Base-by-base conservation (phyloP, 2,888 invertebrate species). In the Plagiodera versicolora region DNA sequence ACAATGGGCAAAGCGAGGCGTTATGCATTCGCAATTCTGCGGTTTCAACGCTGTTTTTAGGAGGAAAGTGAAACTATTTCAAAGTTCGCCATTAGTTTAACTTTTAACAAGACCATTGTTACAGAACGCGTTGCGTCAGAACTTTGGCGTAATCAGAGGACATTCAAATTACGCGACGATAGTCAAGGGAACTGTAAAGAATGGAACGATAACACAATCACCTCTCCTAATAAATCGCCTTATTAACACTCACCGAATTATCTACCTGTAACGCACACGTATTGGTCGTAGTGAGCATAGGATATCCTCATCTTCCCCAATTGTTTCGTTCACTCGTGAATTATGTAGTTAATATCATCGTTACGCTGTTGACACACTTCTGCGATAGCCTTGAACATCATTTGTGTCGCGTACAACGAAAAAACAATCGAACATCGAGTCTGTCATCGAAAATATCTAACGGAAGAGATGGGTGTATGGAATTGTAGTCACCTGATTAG, bases 61-160 rank as follows among this genome's bases (percentile, higher is more conserved):
- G 39, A 58, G 51, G 48, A 30, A 50, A 50, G 61, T 58, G 58
- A 61, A 61, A 61, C 58, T 55, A 49, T 39, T 51, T 16, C 5
- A 54, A 58, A 39, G 20, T 52, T 58, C 46, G 28, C 58, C 54
- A 58, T 58, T 58, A 60, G 35, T 50, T 56, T 56, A 60, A 60
- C 60, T 55, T 50, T 60, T 56, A 60, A 60, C 60, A 60, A 61
- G 45, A 57, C 57, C 54, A 57, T 61, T 61, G 61, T 61, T 61
- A 50, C 53, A 54, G 48, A 57, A 19, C 39, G 16, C 1, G 32
- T 61, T 61, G 55, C 61, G 55, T 61, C 55, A 58, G 20, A 39
- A 58, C n/a, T 47, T 57, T 56, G 52, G 46, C 54, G 61, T 47
- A 61, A 61, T 50, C 35, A 50, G 57, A 58, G 61, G 58, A 61